phyloP scores from a whole-genome alignment of 2,797 vertebrate species.

The Acipenser oxyrinchus region DNA sequence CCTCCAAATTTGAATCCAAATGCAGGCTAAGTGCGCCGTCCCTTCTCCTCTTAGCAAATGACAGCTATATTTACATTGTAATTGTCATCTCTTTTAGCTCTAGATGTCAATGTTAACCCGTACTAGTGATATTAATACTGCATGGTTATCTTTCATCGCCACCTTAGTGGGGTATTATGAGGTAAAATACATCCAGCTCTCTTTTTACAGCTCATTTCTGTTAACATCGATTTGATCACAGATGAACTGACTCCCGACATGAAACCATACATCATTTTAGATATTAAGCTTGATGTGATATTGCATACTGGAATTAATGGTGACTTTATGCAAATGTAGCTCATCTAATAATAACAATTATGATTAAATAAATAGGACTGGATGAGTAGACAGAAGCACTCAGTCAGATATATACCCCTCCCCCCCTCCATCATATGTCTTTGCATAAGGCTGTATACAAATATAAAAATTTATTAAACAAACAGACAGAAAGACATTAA shows the following conservation, averaged over 20 bases:
- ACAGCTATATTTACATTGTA: no score
- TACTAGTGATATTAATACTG: no score
- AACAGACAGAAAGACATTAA: no score
- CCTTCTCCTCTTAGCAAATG: no score
- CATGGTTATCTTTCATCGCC: no score
- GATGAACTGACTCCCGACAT: not conserved
- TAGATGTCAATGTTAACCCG: no score
- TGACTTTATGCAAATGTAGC: constrained; percentile 26
- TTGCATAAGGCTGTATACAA: no score
- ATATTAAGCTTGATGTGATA: constrained; percentile 39
- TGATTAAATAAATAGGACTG: constrained; percentile 38
- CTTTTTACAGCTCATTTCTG: not conserved
- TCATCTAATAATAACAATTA: constrained; percentile 33
- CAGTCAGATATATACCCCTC: constrained; percentile 7
- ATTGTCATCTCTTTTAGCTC: no score
- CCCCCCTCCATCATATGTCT: not conserved
- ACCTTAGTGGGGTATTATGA: no score
- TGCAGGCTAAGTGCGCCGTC: no score
- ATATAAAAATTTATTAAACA: no score
- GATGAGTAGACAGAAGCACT: constrained; percentile 49
- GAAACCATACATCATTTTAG: not conserved
- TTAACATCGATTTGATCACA: not conserved
- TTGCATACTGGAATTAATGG: constrained; percentile 32
- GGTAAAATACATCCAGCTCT: not conserved
- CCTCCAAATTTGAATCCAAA: no score